Evolutionary conservation across 2,113 vertebrate species (phyloP).

Genomic region (Gadus chalcogrammus): DNA sequence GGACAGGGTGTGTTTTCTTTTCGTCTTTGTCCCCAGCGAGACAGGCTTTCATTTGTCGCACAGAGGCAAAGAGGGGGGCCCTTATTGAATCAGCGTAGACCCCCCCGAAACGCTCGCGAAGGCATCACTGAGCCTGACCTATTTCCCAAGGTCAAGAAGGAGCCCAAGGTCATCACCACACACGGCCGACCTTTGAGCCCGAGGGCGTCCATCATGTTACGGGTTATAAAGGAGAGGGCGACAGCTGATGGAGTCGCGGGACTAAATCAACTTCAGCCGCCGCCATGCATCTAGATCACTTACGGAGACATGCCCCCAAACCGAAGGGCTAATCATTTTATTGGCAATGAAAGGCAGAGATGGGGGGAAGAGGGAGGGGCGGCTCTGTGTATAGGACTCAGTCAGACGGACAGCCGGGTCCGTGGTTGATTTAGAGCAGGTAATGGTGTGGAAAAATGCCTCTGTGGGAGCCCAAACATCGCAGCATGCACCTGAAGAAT

Average conservation of each 20-base stretch:
- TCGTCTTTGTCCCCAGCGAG: constrained; percentile 19
- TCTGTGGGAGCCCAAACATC: constrained; percentile 20
- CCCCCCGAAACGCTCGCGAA: constrained; percentile 10
- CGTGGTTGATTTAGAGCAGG: constrained; percentile 18
- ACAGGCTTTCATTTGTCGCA: constrained; percentile 53
- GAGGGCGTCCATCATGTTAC: constrained; percentile 58
- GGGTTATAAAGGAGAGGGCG: constrained; percentile 50
- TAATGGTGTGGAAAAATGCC: not conserved
- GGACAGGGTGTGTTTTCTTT: constrained; percentile 46
- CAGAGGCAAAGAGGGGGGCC: constrained; percentile 14
- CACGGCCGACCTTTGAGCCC: constrained; percentile 47
- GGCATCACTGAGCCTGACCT: constrained; percentile 14
- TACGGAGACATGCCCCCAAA: constrained; percentile 41
- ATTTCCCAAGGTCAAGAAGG: constrained; percentile 53
- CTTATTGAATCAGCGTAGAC: constrained; percentile 15
- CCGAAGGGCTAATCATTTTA: constrained; percentile 47
- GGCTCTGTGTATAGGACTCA: not conserved
- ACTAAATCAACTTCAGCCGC: constrained; percentile 62
- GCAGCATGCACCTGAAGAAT: constrained; percentile 21
- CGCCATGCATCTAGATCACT: constrained; percentile 63
- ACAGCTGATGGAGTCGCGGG: constrained; percentile 47
- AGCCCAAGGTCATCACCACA: constrained; percentile 57
- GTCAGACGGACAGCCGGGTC: constrained; percentile 13
- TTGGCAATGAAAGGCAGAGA: constrained; percentile 16
- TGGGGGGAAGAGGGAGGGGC: not conserved